phyloP scores from a whole-genome alignment of 1,140 invertebrate genomes.

The Heliconius hewitsoni region DNA sequence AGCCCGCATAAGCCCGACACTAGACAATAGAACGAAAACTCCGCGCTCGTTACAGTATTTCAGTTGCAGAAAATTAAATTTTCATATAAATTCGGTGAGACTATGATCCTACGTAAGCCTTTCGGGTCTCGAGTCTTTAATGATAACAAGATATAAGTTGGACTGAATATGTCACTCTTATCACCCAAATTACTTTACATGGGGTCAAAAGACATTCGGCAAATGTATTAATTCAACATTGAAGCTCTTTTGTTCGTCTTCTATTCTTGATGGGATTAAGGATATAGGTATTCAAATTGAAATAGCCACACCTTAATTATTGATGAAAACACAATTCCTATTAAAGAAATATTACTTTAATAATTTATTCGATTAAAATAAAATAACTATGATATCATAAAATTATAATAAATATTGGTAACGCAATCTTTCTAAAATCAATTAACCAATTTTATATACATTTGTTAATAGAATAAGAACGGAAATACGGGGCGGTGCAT shows the following conservation, averaged over 20 bases:
- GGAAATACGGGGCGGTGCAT: slow-evolving; percentile 94
- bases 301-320: slow-evolving; percentile 17
- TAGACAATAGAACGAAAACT: slow-evolving; percentile 71
- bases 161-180: slow-evolving; percentile 54
- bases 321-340: too few species aligned
- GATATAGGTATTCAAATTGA: slow-evolving; percentile 65
- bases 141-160: slow-evolving; percentile 68
- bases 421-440: not conserved
- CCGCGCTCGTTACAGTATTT: slow-evolving; percentile 66
- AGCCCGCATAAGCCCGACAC: slow-evolving; percentile 71
- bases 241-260: slow-evolving; percentile 57
- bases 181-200: slow-evolving; percentile 56
- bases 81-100: slow-evolving; percentile 70
- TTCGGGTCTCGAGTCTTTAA: slow-evolving; percentile 56
- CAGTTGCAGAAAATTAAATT: slow-evolving; percentile 75
- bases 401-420: too few species aligned
- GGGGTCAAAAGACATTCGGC: slow-evolving; percentile 65
- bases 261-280: slow-evolving; percentile 57
- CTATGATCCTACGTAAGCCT: slow-evolving; percentile 71
- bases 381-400: not conserved
- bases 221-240: slow-evolving; percentile 66
- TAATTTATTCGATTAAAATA: not conserved
- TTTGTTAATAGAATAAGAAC: slow-evolving; percentile 87
- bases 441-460: not conserved
- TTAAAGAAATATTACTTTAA: too few species aligned